Evolutionary conservation across 64 coral and sea anemone species (phyloP).

Genomic region (Exaiptasia diaphana): DNA sequence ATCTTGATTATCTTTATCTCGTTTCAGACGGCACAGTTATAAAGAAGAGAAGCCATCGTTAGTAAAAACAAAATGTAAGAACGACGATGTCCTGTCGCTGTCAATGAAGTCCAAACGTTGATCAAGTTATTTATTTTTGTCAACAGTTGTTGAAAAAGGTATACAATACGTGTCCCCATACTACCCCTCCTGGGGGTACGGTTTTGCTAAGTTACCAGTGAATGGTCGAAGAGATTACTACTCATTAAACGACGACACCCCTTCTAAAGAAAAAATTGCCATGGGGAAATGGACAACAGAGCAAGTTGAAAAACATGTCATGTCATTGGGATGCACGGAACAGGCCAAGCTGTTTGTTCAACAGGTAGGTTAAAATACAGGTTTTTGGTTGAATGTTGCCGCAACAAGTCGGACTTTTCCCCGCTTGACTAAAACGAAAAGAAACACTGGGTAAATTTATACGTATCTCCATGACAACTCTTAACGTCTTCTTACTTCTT

Average conservation of each 20-base stretch:
- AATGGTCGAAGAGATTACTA: slow-evolving; percentile 53
- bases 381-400: too few species aligned
- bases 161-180: slow-evolving; percentile 47
- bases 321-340: slow-evolving; percentile 17
- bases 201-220: slow-evolving; percentile 22
- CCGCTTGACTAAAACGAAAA: too few species aligned
- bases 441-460: too few species aligned
- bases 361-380: background rate
- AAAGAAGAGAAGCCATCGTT: slow-evolving; percentile 8
- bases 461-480: too few species aligned
- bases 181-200: slow-evolving; percentile 24
- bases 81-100: background rate
- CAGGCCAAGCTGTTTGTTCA: slow-evolving; percentile 52
- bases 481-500: too few species aligned
- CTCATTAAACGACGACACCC: slow-evolving; percentile 20
- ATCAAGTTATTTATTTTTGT: background rate
- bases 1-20: too few species aligned
- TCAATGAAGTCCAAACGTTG: background rate
- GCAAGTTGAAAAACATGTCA: slow-evolving; percentile 56
- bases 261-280: slow-evolving; percentile 34
- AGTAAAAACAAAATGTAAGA: background rate
- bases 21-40: background rate
- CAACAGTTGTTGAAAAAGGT: slow-evolving; percentile 46
- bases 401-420: too few species aligned
- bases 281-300: slow-evolving; percentile 63